These are phyloP conservation scores for Burhinus bistriatus DNA, from an alignment of 2,113 vertebrate genomes.

Conservation along the genomic window DNA sequence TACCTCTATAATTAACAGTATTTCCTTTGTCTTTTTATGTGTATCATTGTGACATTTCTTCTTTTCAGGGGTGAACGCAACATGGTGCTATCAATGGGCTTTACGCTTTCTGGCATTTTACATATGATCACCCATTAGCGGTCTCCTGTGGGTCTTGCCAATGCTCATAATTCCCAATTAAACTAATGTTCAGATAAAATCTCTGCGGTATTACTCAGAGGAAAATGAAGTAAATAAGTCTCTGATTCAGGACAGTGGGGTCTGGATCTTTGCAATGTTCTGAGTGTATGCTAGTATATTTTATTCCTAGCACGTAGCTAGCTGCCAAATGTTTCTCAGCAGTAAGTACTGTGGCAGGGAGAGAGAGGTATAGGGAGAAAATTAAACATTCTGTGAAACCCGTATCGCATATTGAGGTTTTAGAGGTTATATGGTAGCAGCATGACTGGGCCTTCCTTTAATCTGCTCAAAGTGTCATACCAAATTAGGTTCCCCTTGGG, in stretches of 20 bases:
- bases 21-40: not conserved
- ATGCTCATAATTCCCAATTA: not conserved
- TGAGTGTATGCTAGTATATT: not conserved
- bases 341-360: not conserved
- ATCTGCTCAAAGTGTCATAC: not conserved
- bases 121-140: not conserved
- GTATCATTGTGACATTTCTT: not conserved
- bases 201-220: not conserved
- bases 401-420: not conserved
- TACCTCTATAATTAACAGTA: not conserved
- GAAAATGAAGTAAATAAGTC: not conserved
- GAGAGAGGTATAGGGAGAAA: not conserved
- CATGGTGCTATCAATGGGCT: not conserved
- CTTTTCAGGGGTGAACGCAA: not conserved
- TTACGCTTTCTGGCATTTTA: not conserved
- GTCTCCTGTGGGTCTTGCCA: not conserved
- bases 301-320: not conserved
- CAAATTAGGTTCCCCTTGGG: not conserved
- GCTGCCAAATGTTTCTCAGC: not conserved
- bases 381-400: not conserved
- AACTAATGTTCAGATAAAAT: constrained; percentile 38
- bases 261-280: not conserved
- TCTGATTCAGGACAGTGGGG: not conserved
- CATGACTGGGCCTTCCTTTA: not conserved
- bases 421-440: not conserved